Percentiles rank a stretch among this genome's conserved stretches.
phyloP scores from a whole-genome alignment of 1,140 invertebrate species.

The Zaprionus tsacasi region DNA sequence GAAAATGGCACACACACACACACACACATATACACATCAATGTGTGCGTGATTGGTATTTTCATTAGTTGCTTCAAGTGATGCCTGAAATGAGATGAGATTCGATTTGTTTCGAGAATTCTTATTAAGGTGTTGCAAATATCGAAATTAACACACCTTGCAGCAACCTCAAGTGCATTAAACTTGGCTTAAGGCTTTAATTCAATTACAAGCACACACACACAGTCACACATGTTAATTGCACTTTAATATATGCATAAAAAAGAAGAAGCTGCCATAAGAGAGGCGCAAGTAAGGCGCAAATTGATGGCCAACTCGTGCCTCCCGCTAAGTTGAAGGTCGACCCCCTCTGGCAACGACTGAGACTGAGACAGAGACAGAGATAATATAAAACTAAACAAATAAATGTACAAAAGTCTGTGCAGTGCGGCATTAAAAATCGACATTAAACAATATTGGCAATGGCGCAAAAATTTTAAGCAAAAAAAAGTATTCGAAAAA shows the following conservation, averaged over 20 bases:
- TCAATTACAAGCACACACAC: conserved; percentile 33
- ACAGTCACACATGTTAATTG: conserved; percentile 50
- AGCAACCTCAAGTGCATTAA: conserved; percentile 34
- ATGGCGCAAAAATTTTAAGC: conserved; percentile 12
- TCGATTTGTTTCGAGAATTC: background rate
- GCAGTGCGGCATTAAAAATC: conserved; percentile 44
- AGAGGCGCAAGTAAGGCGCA: conserved; percentile 37
- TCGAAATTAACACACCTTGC: conserved; percentile 41
- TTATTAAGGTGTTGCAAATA: conserved; percentile 44
- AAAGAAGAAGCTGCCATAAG: conserved; percentile 18
- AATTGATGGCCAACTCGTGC: conserved; percentile 67
- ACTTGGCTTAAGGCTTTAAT: conserved; percentile 33
- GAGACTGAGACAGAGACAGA: background rate
- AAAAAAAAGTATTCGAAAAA: background rate
- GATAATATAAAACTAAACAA: conserved; percentile 46
- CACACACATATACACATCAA: conserved; percentile 12
- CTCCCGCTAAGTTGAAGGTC: conserved; percentile 55
- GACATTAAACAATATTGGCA: conserved; percentile 45
- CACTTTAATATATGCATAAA: conserved; percentile 57
- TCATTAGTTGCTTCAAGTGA: conserved; percentile 48
- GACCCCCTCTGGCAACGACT: conserved; percentile 10
- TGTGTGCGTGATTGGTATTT: conserved; percentile 47
- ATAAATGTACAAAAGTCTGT: conserved; percentile 39
- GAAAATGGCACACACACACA: conserved; percentile 25
- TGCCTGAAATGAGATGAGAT: conserved; percentile 50